phyloP scores from a whole-genome alignment of 2,113 vertebrate species.

The Tretioscincus oriximinensis region DNA sequence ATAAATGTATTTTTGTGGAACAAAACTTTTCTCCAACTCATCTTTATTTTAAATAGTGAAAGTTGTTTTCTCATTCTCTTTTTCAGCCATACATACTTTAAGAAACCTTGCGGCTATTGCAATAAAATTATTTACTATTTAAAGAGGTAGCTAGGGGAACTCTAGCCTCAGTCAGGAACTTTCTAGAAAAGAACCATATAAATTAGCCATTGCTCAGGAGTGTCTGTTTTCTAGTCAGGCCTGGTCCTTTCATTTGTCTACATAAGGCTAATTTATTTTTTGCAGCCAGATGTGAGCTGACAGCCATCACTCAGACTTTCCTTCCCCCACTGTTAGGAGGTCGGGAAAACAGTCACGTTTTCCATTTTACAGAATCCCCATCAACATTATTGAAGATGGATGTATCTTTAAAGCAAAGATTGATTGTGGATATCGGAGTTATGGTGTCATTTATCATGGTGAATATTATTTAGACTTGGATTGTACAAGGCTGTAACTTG shows the following conservation, averaged over 20 bases:
- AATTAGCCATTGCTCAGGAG: constrained; percentile 79
- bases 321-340: constrained; percentile 81
- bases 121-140: constrained; percentile 76
- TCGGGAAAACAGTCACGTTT: constrained; percentile 88
- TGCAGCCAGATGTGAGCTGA: constrained; percentile 96
- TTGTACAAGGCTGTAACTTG: constrained; percentile 94
- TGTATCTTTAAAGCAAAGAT: constrained; percentile 99
- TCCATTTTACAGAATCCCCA: constrained; percentile 92
- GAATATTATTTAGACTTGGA: constrained; percentile 98
- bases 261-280: constrained; percentile 98
- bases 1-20: constrained; percentile 40
- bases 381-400: constrained; percentile 98
- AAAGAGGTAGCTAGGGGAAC: constrained; percentile 75
- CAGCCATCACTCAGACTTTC: constrained; percentile 95
- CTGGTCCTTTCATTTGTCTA: constrained; percentile 93
- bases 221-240: constrained; percentile 74
- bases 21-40: constrained; percentile 23
- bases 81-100: constrained; percentile 27
- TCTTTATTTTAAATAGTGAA: constrained; percentile 56
- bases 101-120: constrained; percentile 49
- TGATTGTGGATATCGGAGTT: constrained; percentile 99
- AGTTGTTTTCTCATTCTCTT: constrained; percentile 58
- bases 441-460: constrained; percentile 96
- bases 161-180: constrained; percentile 75
- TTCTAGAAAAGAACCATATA: constrained; percentile 80